phyloP scores from a whole-genome alignment of 2,113 vertebrate genomes.

The Eira barbara region DNA sequence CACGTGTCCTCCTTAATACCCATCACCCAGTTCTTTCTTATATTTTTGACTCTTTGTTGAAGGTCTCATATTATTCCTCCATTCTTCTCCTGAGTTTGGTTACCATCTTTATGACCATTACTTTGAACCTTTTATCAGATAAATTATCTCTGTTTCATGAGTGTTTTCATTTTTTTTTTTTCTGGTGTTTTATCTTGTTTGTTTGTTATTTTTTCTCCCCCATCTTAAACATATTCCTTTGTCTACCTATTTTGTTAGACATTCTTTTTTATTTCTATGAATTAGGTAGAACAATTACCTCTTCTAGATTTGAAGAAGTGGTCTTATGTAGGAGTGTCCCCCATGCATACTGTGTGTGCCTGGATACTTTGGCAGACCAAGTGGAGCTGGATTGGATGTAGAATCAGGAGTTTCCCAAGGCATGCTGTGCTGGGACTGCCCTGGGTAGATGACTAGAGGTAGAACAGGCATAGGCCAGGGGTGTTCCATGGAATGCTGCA shows the following conservation, averaged over 20 bases:
- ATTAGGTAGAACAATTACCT: background rate
- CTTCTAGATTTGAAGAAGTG: background rate
- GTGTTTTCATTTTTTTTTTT: background rate
- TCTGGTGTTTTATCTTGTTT: background rate
- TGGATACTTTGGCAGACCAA: background rate
- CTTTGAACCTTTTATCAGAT: background rate
- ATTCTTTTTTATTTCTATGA: background rate
- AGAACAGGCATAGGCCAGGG: no score
- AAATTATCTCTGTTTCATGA: background rate
- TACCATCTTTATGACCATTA: background rate
- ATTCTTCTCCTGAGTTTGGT: background rate
- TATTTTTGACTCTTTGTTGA: background rate
- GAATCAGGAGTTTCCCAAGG: background rate
- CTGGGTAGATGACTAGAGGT: background rate
- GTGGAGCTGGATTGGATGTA: background rate
- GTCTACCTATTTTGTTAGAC: background rate
- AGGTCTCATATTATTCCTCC: background rate
- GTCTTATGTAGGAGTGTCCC: background rate
- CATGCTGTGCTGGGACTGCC: background rate
- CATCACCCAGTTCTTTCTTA: background rate
- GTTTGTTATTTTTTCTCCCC: background rate
- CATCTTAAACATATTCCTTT: background rate
- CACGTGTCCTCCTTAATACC: no score
- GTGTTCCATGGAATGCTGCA: background rate
- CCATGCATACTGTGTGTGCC: background rate